A percentile compares a stretch with the other conserved stretches of the same genome.
These are phyloP conservation scores for Cephonodes hylas DNA, from an alignment of 2,888 invertebrate species.

Conservation along the genomic window DNA sequence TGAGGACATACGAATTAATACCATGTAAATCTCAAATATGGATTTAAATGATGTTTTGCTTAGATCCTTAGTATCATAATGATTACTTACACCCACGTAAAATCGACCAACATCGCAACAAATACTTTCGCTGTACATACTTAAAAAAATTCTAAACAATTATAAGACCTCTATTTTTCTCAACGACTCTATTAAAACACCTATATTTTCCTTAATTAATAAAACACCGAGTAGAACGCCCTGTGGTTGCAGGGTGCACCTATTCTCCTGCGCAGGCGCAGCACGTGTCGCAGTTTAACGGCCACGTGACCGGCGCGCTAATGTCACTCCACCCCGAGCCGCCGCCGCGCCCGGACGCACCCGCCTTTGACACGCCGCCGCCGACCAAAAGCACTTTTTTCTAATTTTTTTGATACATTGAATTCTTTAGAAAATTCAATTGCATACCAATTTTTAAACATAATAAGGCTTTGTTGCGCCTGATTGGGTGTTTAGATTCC, in stretches of 20 bases:
- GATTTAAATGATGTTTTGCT: too few relatives aligned
- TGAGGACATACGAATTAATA: too few relatives aligned
- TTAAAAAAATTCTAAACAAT: too few relatives aligned
- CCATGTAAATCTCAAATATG: too few relatives aligned
- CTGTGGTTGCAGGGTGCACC: constrained; percentile 61
- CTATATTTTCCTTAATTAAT: too few relatives aligned
- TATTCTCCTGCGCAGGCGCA: constrained; percentile 38
- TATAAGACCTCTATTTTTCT: too few relatives aligned
- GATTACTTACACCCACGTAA: too few relatives aligned
- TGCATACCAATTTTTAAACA: not conserved
- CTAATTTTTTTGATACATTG: not conserved
- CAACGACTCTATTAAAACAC: too few relatives aligned
- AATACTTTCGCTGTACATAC: too few relatives aligned
- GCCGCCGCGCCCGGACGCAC: constrained; percentile 40
- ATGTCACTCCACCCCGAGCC: constrained; percentile 52
- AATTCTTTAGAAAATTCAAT: not conserved
- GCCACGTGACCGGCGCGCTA: constrained; percentile 73
- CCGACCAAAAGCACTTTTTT: not conserved
- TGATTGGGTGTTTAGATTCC: not conserved
- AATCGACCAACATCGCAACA: too few relatives aligned
- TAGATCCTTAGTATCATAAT: too few relatives aligned
- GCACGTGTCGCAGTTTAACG: constrained; percentile 75
- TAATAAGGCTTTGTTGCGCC: not conserved
- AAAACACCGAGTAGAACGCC: too few relatives aligned
- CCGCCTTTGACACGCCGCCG: constrained; percentile 35